Conservation (phyloP, 2,797 vertebrate genomes). For the Lates japonicus region DNA sequence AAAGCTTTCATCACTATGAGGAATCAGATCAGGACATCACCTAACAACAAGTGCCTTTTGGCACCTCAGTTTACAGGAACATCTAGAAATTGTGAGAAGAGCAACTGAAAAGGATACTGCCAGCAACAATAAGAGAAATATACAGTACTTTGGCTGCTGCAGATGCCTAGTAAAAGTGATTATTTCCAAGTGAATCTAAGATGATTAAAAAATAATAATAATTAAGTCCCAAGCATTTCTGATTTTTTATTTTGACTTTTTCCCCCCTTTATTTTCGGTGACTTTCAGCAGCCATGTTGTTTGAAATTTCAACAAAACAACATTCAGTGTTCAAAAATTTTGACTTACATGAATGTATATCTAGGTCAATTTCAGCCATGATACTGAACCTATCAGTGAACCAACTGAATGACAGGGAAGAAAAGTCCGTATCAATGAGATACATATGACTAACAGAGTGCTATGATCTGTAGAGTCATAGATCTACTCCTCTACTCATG, state of each 20-base stretch:
- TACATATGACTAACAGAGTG: constrained; percentile 53
- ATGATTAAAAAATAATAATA: background rate
- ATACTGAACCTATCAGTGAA: constrained; percentile 35
- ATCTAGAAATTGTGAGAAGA: background rate
- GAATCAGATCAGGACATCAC: background rate
- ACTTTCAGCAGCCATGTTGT: constrained; percentile 1
- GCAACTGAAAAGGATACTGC: background rate
- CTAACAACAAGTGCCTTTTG: background rate
- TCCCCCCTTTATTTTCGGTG: background rate
- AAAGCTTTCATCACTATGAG: background rate
- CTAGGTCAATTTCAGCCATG: constrained; percentile 12
- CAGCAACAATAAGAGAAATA: background rate
- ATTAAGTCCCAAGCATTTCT: background rate
- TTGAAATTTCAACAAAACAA: constrained; percentile 1
- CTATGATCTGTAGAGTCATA: constrained; percentile 51
- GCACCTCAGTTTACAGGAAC: background rate
- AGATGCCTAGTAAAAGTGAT: background rate
- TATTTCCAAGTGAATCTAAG: background rate
- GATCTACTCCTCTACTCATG: constrained; percentile 55
- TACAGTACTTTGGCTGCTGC: background rate
- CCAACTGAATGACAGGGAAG: constrained; percentile 28
- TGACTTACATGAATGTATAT: constrained; percentile 22
- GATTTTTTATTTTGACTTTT: too few relatives aligned
- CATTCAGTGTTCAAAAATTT: background rate
- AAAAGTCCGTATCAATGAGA: constrained; percentile 56